A percentile compares a stretch with the other conserved stretches of the same genome.
phyloP scores from a whole-genome alignment of 2,888 invertebrate genomes.

The Rhopalosiphum nymphaeae region DNA sequence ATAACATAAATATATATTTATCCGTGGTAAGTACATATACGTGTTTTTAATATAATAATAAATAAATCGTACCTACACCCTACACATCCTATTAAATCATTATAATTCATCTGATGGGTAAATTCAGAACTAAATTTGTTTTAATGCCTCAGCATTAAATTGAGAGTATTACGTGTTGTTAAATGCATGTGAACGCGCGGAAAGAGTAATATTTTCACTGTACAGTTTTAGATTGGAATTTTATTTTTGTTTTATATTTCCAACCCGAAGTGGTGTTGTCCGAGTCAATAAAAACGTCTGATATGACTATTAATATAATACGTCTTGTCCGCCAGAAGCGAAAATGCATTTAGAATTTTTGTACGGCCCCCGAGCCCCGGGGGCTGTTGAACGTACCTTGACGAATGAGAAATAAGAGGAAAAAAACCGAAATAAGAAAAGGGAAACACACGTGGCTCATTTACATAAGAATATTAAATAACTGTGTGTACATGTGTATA shows the following conservation, averaged over 20 bases:
- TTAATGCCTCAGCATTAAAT: too few species aligned
- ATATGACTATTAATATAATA: slow-evolving; percentile 61
- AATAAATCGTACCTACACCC: background rate
- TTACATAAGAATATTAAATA: slow-evolving; percentile 60
- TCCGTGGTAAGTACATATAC: background rate
- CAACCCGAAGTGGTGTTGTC: slow-evolving; percentile 31
- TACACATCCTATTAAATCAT: background rate
- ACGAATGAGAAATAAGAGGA: slow-evolving; percentile 56
- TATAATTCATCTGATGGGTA: background rate
- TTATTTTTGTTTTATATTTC: slow-evolving; percentile 10
- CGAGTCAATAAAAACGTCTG: slow-evolving; percentile 60
- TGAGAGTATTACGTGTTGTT: background rate
- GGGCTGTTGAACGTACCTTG: slow-evolving; percentile 28
- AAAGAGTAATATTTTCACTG: background rate
- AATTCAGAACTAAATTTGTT: background rate
- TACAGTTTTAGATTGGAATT: slow-evolving; percentile 22
- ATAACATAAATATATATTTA: background rate
- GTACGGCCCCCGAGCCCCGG: slow-evolving; percentile 37
- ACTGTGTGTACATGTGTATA: background rate
- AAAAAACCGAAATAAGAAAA: slow-evolving; percentile 52
- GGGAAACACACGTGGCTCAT: slow-evolving; percentile 48
- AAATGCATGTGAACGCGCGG: background rate
- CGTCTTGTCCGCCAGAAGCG: slow-evolving; percentile 39
- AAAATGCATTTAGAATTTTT: slow-evolving; percentile 49
- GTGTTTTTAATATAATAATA: background rate